These are phyloP conservation scores for Theonella swinhoei DNA, from an alignment of 37 sponge, comb jelly and placozoan species.

Conservation along the genomic window DNA sequence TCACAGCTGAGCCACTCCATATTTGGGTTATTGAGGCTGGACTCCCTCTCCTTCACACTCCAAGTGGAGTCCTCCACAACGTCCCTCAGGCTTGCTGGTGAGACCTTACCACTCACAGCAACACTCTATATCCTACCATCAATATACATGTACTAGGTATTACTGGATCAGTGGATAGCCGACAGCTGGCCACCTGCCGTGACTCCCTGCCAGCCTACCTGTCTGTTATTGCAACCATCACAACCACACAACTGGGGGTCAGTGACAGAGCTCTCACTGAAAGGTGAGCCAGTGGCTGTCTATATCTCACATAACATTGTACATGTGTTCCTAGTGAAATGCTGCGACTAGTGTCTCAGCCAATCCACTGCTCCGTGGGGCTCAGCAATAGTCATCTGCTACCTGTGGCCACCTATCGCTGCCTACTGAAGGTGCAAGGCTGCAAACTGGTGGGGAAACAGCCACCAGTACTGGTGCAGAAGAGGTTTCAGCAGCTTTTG, in stretches of 20 bases:
- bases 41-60: not conserved
- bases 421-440: constrained; percentile 26
- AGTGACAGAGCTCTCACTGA: constrained; percentile 30
- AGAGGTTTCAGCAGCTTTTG: constrained; percentile 53
- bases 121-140: not conserved
- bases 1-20: not conserved
- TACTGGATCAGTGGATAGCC: not conserved
- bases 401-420: constrained; percentile 46
- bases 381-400: constrained; percentile 15
- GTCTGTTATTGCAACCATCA: constrained; percentile 47
- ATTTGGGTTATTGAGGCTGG: not conserved
- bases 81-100: not conserved
- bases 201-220: constrained; percentile 41
- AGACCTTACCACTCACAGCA: not conserved
- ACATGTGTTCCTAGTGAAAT: constrained; percentile 21
- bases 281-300: too few species aligned
- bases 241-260: constrained; percentile 6
- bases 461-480: constrained; percentile 69
- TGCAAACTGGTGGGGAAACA: constrained; percentile 57
- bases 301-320: too few species aligned
- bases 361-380: constrained; percentile 24
- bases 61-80: not conserved
- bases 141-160: not conserved
- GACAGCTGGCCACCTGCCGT: not conserved
- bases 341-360: not conserved